Base-by-base conservation (phyloP, 2,797 vertebrate species). In the Falco rusticolus region DNA sequence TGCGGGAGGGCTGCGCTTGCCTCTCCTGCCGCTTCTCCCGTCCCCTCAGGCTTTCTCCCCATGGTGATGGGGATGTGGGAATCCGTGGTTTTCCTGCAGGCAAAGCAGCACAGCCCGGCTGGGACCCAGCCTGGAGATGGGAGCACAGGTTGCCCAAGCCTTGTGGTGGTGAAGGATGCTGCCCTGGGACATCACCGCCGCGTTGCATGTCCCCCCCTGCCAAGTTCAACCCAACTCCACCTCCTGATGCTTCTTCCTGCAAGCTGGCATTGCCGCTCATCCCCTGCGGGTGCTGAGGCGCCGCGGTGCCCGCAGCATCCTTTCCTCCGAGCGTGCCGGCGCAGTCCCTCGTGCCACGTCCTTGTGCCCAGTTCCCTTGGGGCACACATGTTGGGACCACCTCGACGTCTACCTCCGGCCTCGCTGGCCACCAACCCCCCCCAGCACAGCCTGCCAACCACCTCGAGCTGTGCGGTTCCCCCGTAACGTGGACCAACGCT, bases 401-500 rank as follows among this genome's bases (percentile, higher is more conserved):
- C 91, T 79, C 77, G 20, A 69, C 0, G 53, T 39, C 87, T 87
- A 79, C 94, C 96, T 92, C 96, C 10, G 2, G 69, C 82, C 87
- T 87, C 2, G 7, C 96, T 75, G 95, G 91, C 94, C 86, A 74
- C 72, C 16, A 4, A 16, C 72, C 56, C 77, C 87, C 10, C 31
- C 83, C 84, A n/a, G 83, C 54, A 13, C 43, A 17, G 64, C 83
- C 77, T 66, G 96, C 95, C 96, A 96, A 85, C 61, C 70, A 77
- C 87, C 54, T 66, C 16, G 57, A 94, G 95, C 94, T 60, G 63
- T 20, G 75, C 22, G 45, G 90, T 93, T 95, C 87, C 93, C 94
- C 94, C 13, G 6, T 94, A 95, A 93, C 66, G 18, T 94, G 95
- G 96, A 96, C 97, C 89, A 76, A 69, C 39, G 39, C 96, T 97